phyloP scores from a whole-genome alignment of 2,888 invertebrate genomes.

The Emesis russula region DNA sequence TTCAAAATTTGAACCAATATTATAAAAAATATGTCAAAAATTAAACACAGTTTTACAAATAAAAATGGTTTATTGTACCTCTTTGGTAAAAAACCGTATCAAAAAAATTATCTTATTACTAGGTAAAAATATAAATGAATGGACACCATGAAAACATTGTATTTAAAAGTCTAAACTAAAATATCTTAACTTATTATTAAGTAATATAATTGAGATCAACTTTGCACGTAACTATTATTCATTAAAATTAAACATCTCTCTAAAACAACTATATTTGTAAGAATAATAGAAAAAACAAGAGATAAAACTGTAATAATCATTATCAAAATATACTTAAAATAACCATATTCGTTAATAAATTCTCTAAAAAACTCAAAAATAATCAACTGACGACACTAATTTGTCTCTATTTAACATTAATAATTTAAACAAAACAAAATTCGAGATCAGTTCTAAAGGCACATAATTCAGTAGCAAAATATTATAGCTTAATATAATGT shows the following conservation, averaged over 20 bases:
- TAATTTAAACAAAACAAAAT: conserved; percentile 63
- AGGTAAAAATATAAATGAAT: conserved; percentile 56
- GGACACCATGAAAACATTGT: conserved; percentile 55
- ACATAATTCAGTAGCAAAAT: conserved; percentile 62
- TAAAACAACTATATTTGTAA: conserved; percentile 63
- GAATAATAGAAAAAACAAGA: conserved; percentile 60
- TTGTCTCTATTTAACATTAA: conserved; percentile 59
- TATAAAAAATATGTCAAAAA: conserved; percentile 62
- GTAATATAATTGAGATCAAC: conserved; percentile 65
- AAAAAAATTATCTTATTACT: conserved; percentile 43
- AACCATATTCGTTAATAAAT: conserved; percentile 63
- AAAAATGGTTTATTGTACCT: conserved; percentile 61
- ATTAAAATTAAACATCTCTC: conserved; percentile 62
- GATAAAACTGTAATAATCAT: conserved; percentile 63
- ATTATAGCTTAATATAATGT: conserved; percentile 47
- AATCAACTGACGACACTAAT: conserved; percentile 63
- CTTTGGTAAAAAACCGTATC: conserved; percentile 65
- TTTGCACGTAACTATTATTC: conserved; percentile 63
- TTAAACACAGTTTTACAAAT: conserved; percentile 67
- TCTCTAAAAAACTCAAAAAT: conserved; percentile 58
- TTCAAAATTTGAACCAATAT: conserved; percentile 58
- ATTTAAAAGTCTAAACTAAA: conserved; percentile 59
- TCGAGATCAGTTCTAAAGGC: conserved; percentile 67
- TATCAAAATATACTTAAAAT: conserved; percentile 59
- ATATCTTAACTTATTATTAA: conserved; percentile 56